Evolutionary conservation across 2,113 vertebrate genomes (phyloP).

Genomic region (Cyprinodon variegatus): DNA sequence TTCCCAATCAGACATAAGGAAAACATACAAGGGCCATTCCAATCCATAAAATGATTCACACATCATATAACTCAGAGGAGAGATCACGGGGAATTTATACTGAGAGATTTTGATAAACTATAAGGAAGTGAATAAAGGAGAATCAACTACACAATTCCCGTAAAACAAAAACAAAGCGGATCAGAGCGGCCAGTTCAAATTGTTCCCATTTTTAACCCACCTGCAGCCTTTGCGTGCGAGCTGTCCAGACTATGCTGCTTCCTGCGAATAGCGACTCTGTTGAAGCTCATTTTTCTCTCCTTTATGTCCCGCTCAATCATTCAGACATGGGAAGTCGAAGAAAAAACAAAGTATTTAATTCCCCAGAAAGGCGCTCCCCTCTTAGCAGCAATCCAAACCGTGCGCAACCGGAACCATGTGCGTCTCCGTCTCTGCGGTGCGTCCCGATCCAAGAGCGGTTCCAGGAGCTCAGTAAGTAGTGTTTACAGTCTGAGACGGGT

Average conservation of each 20-base stretch:
- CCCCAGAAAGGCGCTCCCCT: background rate
- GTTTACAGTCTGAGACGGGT: background rate
- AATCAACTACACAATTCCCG: too few relatives aligned
- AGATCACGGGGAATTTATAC: background rate
- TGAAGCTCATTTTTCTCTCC: constrained; percentile 58
- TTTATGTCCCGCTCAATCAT: constrained; percentile 48
- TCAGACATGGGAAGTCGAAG: background rate
- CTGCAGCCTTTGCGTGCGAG: constrained; percentile 13
- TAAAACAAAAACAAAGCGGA: background rate
- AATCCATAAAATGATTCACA: background rate
- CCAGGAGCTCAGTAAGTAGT: background rate
- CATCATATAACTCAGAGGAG: background rate
- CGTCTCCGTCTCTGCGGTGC: background rate
- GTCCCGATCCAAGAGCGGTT: background rate
- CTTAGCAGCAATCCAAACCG: too few relatives aligned
- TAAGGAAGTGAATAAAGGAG: background rate
- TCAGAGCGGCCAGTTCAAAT: background rate
- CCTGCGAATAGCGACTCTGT: constrained; percentile 68
- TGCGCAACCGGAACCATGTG: background rate
- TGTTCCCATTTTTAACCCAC: constrained; percentile 26
- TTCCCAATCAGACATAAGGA: constrained; percentile 25
- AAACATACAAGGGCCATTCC: constrained; percentile 7
- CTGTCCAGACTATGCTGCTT: constrained; percentile 45
- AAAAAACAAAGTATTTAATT: background rate
- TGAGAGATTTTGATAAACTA: background rate